Conservation (phyloP, 2,888 invertebrate species). For the Oligia latruncula region DNA sequence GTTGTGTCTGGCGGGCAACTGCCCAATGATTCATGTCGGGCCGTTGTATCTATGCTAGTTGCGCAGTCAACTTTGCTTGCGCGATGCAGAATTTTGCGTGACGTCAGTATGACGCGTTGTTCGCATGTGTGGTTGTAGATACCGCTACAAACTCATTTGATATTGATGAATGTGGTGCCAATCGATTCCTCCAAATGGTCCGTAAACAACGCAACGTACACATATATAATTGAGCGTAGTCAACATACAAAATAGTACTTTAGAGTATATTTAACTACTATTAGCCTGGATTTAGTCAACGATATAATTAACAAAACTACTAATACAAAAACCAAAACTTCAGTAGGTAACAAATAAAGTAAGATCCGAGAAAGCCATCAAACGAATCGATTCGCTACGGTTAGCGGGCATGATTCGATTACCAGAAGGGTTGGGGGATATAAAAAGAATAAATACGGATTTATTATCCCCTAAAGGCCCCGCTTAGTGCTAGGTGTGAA, state of each 20-base stretch:
- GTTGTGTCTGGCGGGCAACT: too few relatives aligned
- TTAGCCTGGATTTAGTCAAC: not conserved
- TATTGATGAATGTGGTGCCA: too few relatives aligned
- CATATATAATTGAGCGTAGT: not conserved
- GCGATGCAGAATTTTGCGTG: too few relatives aligned
- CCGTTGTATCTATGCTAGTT: too few relatives aligned
- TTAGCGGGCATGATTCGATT: conserved; percentile 85
- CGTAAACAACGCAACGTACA: too few relatives aligned
- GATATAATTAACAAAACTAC: conserved; percentile 11
- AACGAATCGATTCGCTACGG: conserved; percentile 85
- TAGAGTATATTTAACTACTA: not conserved
- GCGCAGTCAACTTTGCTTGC: too few relatives aligned
- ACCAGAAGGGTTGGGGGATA: conserved; percentile 83
- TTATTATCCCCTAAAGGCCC: conserved; percentile 89
- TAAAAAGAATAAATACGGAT: conserved; percentile 90
- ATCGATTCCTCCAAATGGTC: too few relatives aligned
- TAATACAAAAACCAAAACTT: conserved; percentile 19
- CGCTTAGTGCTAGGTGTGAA: conserved; percentile 88
- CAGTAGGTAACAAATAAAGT: conserved; percentile 40
- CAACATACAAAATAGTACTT: not conserved
- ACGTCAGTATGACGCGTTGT: too few relatives aligned
- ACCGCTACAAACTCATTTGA: too few relatives aligned
- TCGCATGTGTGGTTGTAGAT: too few relatives aligned
- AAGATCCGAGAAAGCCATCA: conserved; percentile 42
- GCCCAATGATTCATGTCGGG: too few relatives aligned